Evolutionary conservation across 2,113 vertebrate genomes (phyloP).

Genomic region (Acanthochromis polyacanthus): DNA sequence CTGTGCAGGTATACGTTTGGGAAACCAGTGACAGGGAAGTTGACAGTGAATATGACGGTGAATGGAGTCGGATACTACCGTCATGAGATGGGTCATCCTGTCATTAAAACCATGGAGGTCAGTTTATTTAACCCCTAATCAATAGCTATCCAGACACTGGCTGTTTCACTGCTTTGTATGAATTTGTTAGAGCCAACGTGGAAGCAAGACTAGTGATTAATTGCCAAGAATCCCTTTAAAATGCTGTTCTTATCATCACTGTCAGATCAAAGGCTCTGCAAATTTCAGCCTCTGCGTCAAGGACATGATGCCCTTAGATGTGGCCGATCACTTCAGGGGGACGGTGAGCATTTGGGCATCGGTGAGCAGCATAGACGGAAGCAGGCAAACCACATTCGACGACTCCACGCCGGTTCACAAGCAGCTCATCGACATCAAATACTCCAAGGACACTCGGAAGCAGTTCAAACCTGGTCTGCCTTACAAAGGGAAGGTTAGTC

Average conservation of each 20-base stretch:
- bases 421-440: constrained; percentile 94
- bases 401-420: constrained; percentile 93
- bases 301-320: constrained; percentile 93
- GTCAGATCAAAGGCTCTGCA: constrained; percentile 90
- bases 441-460: constrained; percentile 92
- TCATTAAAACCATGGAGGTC: constrained; percentile 91
- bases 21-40: constrained; percentile 90
- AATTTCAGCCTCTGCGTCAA: constrained; percentile 91
- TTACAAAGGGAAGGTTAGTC: constrained; percentile 92
- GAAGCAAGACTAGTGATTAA: background rate
- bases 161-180: background rate
- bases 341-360: constrained; percentile 92
- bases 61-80: constrained; percentile 95
- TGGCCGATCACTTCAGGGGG: constrained; percentile 93
- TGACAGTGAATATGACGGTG: constrained; percentile 93
- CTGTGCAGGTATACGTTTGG: constrained; percentile 91
- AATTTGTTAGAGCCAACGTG: background rate
- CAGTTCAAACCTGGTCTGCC: constrained; percentile 95
- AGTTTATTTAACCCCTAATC: constrained; percentile 50
- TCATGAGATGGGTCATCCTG: constrained; percentile 91
- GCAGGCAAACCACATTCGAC: constrained; percentile 90
- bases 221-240: too few species aligned
- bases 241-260: background rate
- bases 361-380: constrained; percentile 88
- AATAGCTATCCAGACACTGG: background rate